Conservation (phyloP, 2,113 vertebrate genomes). For the Numida meleagris region DNA sequence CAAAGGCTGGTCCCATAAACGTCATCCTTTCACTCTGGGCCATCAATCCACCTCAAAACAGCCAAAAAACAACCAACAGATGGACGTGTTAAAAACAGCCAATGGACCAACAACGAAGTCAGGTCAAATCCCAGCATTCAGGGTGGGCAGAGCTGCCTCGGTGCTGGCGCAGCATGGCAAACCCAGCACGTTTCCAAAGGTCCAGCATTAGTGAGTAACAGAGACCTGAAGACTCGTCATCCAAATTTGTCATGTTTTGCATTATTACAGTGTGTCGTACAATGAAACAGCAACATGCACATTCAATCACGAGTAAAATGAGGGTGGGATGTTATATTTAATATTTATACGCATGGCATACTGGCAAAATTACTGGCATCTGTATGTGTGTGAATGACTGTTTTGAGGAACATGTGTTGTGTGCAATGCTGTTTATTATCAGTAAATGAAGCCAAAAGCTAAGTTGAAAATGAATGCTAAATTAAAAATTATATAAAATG, state of each 20-base stretch:
- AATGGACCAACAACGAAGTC: neutral
- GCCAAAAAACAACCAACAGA: neutral
- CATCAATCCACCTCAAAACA: neutral
- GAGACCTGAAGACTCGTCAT: neutral
- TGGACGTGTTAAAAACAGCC: neutral
- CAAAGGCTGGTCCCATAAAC: neutral
- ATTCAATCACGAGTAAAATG: constrained; percentile 72
- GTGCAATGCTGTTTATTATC: constrained; percentile 84
- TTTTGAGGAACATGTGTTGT: constrained; percentile 81
- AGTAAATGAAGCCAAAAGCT: constrained; percentile 84
- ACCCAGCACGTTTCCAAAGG: neutral
- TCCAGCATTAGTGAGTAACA: neutral
- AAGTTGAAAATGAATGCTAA: constrained; percentile 87
- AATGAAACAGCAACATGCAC: constrained; percentile 67
- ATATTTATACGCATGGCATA: constrained; percentile 75
- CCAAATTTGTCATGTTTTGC: constrained; percentile 7
- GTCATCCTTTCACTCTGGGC: neutral
- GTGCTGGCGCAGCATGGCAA: neutral
- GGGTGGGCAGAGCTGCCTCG: neutral
- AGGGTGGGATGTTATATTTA: constrained; percentile 74
- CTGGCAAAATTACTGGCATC: constrained; percentile 79
- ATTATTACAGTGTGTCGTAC: neutral
- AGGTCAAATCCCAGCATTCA: neutral
- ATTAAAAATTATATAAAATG: constrained; percentile 86
- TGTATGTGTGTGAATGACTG: constrained; percentile 77